Evolutionary conservation across 2,797 vertebrate genomes (phyloP), one percentile per base, ranked within the genome.

Genomic region (Typhlichthys eigenmanni): DNA sequence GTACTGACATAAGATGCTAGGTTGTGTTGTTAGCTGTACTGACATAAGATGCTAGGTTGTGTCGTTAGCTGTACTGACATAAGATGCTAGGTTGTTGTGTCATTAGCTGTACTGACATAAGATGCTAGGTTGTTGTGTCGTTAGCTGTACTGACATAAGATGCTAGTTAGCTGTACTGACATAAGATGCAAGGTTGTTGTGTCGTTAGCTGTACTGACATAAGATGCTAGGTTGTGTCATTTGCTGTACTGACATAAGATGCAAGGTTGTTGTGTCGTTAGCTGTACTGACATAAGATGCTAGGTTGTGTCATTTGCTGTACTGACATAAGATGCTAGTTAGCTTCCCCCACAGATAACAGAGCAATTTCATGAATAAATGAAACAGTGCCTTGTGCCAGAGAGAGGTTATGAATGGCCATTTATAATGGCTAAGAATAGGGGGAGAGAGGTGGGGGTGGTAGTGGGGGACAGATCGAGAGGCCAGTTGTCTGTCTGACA

Each of bases 361-460:
- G 66, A 76, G 64, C 66, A 58, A 60, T 78, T 75, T 81, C 71
- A 86, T 85, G 77, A 88, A 86, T 83, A 85, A 87, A 83, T 79
- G 82, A 89, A 88, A 88, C 70, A 14, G 55, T 75, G 85, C 85
- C 84, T 82, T 81, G 50, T 61, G 72, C 75, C 75, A 80, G 70
- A 66, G 61, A 69, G 62, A 73, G 68, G 84, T 79, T 78, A 76
- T 90, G 87, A 90, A 92, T 83, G 83, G 85, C 74, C 74, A 88
- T 90, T 89, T 91, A 89, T 24, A 24, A 24, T 87, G 75, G 81
- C 79, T 84, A 88, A 88, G 88, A 88, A 85, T 80, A 79, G 78
- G 64, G 64, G 17, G 52, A 24, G 24, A 19, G 3, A 69, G 69
- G 72, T 73, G 72, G 69, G 68, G 5, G 43, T 71, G 74, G 64